Conservation (phyloP, 2,888 invertebrate genomes). For the Hirtodrosophila cameraria region DNA sequence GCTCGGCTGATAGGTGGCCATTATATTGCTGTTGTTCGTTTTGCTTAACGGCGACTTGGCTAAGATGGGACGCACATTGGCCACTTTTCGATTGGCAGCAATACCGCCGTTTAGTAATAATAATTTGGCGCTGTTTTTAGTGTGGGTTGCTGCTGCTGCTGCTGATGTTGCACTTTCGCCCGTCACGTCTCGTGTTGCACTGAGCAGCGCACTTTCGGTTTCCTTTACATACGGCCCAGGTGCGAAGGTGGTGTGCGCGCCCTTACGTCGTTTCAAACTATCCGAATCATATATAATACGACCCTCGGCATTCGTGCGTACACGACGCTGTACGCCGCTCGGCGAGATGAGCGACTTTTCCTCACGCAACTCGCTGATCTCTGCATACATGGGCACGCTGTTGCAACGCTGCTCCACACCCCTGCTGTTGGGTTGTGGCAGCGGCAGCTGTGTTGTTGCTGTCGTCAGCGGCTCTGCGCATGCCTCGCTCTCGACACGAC, state of each 20-base stretch:
- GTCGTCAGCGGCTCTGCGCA: constrained; percentile 47
- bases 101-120: constrained; percentile 75
- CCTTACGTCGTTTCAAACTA: constrained; percentile 90
- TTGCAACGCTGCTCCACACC: constrained; percentile 29
- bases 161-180: constrained; percentile 68
- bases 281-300: constrained; percentile 95
- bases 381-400: constrained; percentile 80
- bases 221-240: constrained; percentile 94
- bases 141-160: constrained; percentile 25
- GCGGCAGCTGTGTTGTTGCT: constrained; percentile 33
- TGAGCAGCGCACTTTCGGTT: constrained; percentile 84
- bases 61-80: constrained; percentile 82
- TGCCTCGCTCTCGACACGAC: constrained; percentile 52
- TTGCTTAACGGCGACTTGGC: constrained; percentile 67
- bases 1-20: constrained; percentile 50
- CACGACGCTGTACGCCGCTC: constrained; percentile 86
- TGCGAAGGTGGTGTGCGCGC: constrained; percentile 93
- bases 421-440: constrained; percentile 6
- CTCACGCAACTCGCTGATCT: constrained; percentile 80
- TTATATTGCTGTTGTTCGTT: constrained; percentile 23
- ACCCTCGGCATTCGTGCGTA: constrained; percentile 91
- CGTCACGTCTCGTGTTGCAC: constrained; percentile 56
- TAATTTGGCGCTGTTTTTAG: constrained; percentile 67
- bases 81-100: constrained; percentile 79
- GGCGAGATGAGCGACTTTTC: constrained; percentile 65